phyloP scores from a whole-genome alignment of 2,797 vertebrate genomes.

The Hydrocynus forskahlii region DNA sequence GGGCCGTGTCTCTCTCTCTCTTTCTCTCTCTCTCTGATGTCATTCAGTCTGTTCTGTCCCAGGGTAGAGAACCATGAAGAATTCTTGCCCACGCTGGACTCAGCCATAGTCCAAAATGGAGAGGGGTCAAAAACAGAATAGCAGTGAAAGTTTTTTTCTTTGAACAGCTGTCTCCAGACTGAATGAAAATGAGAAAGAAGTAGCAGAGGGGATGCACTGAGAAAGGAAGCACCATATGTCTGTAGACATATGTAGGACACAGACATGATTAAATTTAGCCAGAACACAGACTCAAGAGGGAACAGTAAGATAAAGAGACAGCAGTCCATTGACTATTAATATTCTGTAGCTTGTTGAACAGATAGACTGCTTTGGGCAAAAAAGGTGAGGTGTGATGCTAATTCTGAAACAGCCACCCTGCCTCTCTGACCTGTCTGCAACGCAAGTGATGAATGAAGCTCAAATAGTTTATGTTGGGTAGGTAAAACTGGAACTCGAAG shows the following conservation, averaged over 20 bases:
- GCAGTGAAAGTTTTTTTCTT: not conserved
- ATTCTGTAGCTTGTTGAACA: not conserved
- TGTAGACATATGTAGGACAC: conserved; percentile 8
- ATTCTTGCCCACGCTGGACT: not conserved
- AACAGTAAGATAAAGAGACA: not conserved
- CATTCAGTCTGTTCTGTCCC: not conserved
- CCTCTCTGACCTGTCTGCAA: not conserved
- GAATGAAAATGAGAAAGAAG: not conserved
- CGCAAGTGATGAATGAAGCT: not conserved
- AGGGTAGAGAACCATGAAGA: not conserved
- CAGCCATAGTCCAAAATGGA: not conserved
- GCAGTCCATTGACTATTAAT: not conserved
- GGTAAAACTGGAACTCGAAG: not conserved
- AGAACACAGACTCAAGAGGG: not conserved
- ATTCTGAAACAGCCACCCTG: not conserved
- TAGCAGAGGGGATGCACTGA: not conserved
- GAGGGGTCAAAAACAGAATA: not conserved
- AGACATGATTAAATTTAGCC: not conserved
- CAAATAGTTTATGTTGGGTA: not conserved
- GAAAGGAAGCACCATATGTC: not conserved
- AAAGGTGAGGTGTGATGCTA: not conserved
- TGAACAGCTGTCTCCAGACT: not conserved
- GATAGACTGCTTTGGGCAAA: not conserved
- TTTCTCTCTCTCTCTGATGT: not conserved
- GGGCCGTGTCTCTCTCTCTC: not conserved